These are phyloP conservation scores for Notiomystis cincta DNA, from an alignment of 2,113 vertebrate genomes.

Conservation along the genomic window DNA sequence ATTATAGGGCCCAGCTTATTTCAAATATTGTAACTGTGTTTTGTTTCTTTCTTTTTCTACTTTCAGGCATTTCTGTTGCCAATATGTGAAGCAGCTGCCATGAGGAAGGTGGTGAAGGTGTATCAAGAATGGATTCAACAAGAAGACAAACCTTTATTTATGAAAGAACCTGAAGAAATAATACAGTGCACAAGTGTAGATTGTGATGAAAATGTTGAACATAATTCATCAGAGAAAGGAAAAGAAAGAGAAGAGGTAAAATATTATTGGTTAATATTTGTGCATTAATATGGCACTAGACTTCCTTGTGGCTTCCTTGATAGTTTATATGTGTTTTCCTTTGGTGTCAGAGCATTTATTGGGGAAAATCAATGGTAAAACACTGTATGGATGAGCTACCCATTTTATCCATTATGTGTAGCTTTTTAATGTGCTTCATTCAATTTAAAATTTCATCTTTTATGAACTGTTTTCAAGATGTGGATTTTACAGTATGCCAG, in stretches of 20 bases:
- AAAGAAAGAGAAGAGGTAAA: conserved; percentile 80
- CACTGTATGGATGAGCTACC: neutral
- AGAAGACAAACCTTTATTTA: conserved; percentile 95
- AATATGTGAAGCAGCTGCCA: conserved; percentile 94
- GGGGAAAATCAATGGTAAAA: neutral
- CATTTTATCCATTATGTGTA: neutral
- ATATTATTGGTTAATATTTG: neutral
- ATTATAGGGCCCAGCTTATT: neutral
- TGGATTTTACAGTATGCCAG: neutral
- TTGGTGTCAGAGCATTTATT: neutral
- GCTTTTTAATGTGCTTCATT: neutral
- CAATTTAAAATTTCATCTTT: neutral
- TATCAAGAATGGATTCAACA: conserved; percentile 99
- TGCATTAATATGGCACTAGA: neutral
- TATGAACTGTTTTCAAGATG: neutral
- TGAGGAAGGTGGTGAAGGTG: conserved; percentile 95
- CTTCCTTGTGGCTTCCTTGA: neutral
- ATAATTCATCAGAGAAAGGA: conserved; percentile 77
- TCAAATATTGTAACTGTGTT: neutral
- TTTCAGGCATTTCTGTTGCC: conserved; percentile 92
- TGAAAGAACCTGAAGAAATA: conserved; percentile 91
- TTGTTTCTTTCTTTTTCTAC: neutral
- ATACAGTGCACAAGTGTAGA: conserved; percentile 63
- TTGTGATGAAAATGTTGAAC: conserved; percentile 74
- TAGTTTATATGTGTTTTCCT: neutral